Evolutionary conservation across 1,140 invertebrate species (phyloP).

Genomic region (Formica selysi): DNA sequence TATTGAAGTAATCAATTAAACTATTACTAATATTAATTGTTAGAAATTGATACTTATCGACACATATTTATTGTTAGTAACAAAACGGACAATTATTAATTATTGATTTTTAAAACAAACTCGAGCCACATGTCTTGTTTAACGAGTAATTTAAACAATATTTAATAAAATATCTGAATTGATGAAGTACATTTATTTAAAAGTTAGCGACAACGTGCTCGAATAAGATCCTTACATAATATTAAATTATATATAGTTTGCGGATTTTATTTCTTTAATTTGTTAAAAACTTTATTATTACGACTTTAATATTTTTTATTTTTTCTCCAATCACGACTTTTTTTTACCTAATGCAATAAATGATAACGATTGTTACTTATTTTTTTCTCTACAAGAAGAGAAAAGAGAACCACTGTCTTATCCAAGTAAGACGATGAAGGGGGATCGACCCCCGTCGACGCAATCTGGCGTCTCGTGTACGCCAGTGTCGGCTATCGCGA

Average conservation of each 20-base stretch:
- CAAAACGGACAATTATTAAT: too few relatives aligned
- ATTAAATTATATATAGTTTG: too few relatives aligned
- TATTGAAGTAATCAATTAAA: not conserved
- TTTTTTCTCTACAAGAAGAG: not conserved
- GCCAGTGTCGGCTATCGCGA: slow-evolving; percentile 71
- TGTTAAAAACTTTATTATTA: not conserved
- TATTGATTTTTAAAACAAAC: too few relatives aligned
- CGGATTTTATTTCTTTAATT: not conserved
- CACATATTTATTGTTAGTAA: too few relatives aligned
- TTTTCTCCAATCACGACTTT: not conserved
- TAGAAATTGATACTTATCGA: too few relatives aligned
- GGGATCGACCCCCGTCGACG: slow-evolving; percentile 50
- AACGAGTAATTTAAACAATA: too few relatives aligned
- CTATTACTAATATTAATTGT: too few relatives aligned
- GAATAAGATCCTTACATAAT: too few relatives aligned
- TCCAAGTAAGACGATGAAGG: slow-evolving; percentile 53
- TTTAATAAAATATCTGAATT: too few relatives aligned
- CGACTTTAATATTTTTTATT: not conserved
- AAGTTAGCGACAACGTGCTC: too few relatives aligned
- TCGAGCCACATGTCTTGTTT: too few relatives aligned
- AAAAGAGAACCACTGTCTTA: slow-evolving; percentile 62
- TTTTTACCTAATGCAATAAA: not conserved
- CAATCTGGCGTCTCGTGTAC: slow-evolving; percentile 62
- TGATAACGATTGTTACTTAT: not conserved
- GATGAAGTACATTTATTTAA: too few relatives aligned